Evolutionary conservation across 2,113 vertebrate species (phyloP), one percentile per base, ranked within the genome.

Genomic region (Scophthalmus maximus): DNA sequence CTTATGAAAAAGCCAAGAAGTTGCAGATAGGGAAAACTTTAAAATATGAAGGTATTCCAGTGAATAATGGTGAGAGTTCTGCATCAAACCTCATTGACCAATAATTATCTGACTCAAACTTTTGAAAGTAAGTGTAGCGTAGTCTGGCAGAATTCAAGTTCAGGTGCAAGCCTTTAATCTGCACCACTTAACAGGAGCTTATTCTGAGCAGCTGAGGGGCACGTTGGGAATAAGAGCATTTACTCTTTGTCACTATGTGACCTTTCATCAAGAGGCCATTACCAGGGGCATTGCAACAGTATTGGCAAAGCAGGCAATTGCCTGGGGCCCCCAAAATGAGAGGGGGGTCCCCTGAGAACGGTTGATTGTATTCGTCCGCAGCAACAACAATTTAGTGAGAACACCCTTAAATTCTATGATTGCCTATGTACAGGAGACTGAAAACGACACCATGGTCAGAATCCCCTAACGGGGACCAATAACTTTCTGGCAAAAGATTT

Each of bases 231-330:
- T 65, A 61, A 74, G 23, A 55, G 55, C 25, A 47, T 79, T 65
- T 50, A 50, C 56, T 63, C 52, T 74, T 65, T 67, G 60, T 74
- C 47, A 63, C 68, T 79, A 57, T 1, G 38, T 80, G 73, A 71
- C 69, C 51, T 55, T 60, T 79, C 7, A 0, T 46, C 32, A 50
- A 47, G 26, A 51, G 22, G 22, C 49, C 12, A 15, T 51, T 25
- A n/a, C n/a, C n/a, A n/a, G n/a, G n/a, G n/a, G n/a, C n/a, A n/a
- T n/a, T n/a, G n/a, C n/a, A n/a, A n/a, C n/a, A n/a, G n/a, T n/a
- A n/a, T n/a, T n/a, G n/a, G n/a, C n/a, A n/a, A n/a, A n/a, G n/a
- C n/a, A n/a, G n/a, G n/a, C n/a, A n/a, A n/a, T n/a, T n/a, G n/a
- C n/a, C n/a, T n/a, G n/a, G n/a, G n/a, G n/a, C n/a, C n/a, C n/a